phyloP scores from a whole-genome alignment of 1,140 invertebrate genomes.

The Ceratitis capitata region DNA sequence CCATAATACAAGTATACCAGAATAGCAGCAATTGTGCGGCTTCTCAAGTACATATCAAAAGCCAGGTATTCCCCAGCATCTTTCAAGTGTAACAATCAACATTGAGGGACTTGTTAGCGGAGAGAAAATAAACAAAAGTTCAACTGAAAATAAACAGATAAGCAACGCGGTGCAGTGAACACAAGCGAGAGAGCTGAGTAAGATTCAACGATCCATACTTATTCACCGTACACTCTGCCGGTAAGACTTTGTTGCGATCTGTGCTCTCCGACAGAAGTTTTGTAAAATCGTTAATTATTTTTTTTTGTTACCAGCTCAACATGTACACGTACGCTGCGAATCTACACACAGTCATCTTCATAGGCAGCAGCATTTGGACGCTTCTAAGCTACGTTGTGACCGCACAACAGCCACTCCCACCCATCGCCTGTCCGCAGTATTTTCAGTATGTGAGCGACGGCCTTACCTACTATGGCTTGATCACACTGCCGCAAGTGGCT shows the following conservation, averaged over 20 bases:
- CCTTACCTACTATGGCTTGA: background rate
- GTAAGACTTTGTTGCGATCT: no score
- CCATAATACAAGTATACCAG: background rate
- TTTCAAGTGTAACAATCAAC: background rate
- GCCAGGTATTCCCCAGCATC: background rate
- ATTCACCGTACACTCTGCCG: no score
- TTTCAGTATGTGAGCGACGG: slow-evolving; percentile 19
- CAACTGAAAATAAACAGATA: no score
- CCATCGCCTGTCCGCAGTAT: background rate
- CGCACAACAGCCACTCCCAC: background rate
- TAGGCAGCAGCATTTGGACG: background rate
- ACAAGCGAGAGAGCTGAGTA: no score
- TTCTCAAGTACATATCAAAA: background rate
- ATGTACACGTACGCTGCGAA: background rate
- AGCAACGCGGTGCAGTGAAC: no score
- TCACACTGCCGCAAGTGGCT: background rate
- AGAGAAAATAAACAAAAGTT: background rate
- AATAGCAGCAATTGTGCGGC: background rate
- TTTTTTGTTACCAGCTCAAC: background rate
- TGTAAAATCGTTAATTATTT: no score
- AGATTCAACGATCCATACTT: no score
- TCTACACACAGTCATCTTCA: background rate
- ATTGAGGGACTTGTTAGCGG: background rate
- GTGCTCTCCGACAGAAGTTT: no score
- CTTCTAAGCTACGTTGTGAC: background rate